A percentile compares a stretch with the other conserved stretches of the same genome.
phyloP scores from a whole-genome alignment of 2,888 invertebrate genomes.

The Margaritifera margaritifera region DNA sequence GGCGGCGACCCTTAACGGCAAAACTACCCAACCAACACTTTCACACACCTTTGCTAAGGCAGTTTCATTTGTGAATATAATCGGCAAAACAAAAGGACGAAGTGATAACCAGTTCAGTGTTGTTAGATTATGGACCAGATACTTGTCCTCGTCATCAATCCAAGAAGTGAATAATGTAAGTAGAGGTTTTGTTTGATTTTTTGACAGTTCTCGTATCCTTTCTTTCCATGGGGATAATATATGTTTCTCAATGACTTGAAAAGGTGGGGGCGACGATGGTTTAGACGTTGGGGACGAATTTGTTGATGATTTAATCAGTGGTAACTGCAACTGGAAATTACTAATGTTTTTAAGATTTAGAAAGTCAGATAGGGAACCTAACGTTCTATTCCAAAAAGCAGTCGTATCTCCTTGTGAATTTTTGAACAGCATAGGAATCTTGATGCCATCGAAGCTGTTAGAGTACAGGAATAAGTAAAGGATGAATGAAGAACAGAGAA shows the following conservation, averaged over 20 bases:
- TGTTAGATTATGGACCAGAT: conserved; percentile 52
- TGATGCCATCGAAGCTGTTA: conserved; percentile 33
- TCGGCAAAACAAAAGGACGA: conserved; percentile 44
- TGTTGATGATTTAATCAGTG: conserved; percentile 6
- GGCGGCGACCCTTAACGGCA: conserved; percentile 39
- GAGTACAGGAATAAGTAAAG: conserved; percentile 39
- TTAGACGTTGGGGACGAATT: no score
- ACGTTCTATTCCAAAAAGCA: conserved; percentile 31
- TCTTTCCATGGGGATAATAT: no score
- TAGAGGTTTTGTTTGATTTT: conserved; percentile 29
- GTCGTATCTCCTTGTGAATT: conserved; percentile 32
- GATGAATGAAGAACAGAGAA: no score
- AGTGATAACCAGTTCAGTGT: conserved; percentile 51
- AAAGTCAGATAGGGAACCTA: conserved; percentile 34
- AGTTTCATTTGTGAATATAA: conserved; percentile 49
- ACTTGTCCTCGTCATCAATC: conserved; percentile 44
- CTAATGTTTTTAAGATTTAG: conserved; percentile 27
- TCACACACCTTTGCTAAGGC: conserved; percentile 28
- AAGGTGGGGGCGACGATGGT: no score
- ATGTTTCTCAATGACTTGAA: no score
- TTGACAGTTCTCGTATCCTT: conserved; percentile 6
- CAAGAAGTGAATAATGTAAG: conserved; percentile 58
- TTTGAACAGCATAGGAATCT: conserved; percentile 20
- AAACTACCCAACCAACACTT: conserved; percentile 41
- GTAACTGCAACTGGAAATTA: conserved; percentile 1